Evolutionary conservation across 1,140 invertebrate genomes (phyloP).

Genomic region (Pachyrhynchus sulphureomaculatus): DNA sequence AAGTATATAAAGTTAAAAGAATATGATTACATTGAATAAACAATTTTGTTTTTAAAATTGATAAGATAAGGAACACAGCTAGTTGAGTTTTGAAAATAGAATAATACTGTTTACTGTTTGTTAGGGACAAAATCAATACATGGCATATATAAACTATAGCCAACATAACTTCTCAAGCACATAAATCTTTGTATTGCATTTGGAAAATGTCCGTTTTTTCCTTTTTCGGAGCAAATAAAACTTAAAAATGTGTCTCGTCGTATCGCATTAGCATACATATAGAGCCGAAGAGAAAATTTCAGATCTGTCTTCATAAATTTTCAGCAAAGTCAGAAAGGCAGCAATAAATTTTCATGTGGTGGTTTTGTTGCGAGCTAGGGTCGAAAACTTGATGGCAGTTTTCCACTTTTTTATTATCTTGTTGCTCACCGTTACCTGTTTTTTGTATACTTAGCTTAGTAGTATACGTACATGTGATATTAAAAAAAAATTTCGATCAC

Average conservation of each 20-base stretch:
- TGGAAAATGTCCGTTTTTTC: not conserved
- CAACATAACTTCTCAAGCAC: not conserved
- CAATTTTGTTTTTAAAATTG: too few species aligned
- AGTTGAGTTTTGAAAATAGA: too few species aligned
- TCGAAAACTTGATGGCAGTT: not conserved
- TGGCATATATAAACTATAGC: too few species aligned
- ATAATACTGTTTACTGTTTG: too few species aligned
- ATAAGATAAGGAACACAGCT: too few species aligned
- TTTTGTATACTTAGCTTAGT: too few species aligned
- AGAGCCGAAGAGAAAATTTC: constrained; percentile 12
- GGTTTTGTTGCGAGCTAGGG: not conserved
- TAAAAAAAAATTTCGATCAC: too few species aligned
- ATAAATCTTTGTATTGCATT: constrained; percentile 2
- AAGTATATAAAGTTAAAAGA: too few species aligned
- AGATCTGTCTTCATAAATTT: constrained; percentile 30
- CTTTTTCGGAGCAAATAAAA: constrained; percentile 14
- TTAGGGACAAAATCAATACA: too few species aligned
- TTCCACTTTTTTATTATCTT: not conserved
- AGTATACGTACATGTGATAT: too few species aligned
- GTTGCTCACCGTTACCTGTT: not conserved
- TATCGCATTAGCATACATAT: constrained; percentile 29
- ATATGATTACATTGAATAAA: too few species aligned
- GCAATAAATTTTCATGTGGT: constrained; percentile 20
- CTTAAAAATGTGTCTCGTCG: constrained; percentile 17
- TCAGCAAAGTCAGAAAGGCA: constrained; percentile 8